Percentiles rank a stretch among this genome's conserved stretches.
phyloP scores from a whole-genome alignment of 2,113 vertebrate genomes.

The Heterotilapia buettikoferi region DNA sequence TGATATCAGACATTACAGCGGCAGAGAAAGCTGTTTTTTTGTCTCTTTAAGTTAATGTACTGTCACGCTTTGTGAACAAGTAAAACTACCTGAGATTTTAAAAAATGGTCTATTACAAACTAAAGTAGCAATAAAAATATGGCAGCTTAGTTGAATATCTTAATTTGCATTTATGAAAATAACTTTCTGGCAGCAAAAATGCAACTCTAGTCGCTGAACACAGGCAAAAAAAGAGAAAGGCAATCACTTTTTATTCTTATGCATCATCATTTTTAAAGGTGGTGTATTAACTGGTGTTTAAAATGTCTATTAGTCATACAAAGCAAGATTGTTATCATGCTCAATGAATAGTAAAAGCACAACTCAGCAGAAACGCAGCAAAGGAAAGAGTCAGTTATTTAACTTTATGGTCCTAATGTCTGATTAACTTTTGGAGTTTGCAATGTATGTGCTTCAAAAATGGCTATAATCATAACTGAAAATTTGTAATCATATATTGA shows the following conservation, averaged over 20 bases:
- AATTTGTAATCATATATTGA: neutral
- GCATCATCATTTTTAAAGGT: slow-evolving; percentile 10
- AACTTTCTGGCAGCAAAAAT: neutral
- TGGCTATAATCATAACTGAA: neutral
- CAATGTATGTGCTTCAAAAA: neutral
- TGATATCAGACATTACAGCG: neutral
- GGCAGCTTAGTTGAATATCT: neutral
- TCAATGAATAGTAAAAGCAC: slow-evolving; percentile 31
- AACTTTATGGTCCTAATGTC: neutral
- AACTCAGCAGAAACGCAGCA: slow-evolving; percentile 20
- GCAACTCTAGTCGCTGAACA: neutral
- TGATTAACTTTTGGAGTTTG: slow-evolving; percentile 1
- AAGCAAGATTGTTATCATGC: slow-evolving; percentile 26
- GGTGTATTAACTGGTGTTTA: slow-evolving; percentile 9
- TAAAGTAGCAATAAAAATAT: neutral
- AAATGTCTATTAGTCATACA: slow-evolving; percentile 18
- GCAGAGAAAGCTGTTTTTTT: neutral
- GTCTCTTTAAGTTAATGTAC: neutral
- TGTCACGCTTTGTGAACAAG: neutral
- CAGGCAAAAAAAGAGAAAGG: neutral
- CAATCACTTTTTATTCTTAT: slow-evolving; percentile 17
- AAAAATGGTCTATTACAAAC: neutral
- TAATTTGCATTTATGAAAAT: neutral
- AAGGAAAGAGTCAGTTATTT: slow-evolving; percentile 17
- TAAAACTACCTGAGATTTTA: neutral